Evolutionary conservation across 2,113 vertebrate species (phyloP).

Genomic region (Procapra przewalskii): DNA sequence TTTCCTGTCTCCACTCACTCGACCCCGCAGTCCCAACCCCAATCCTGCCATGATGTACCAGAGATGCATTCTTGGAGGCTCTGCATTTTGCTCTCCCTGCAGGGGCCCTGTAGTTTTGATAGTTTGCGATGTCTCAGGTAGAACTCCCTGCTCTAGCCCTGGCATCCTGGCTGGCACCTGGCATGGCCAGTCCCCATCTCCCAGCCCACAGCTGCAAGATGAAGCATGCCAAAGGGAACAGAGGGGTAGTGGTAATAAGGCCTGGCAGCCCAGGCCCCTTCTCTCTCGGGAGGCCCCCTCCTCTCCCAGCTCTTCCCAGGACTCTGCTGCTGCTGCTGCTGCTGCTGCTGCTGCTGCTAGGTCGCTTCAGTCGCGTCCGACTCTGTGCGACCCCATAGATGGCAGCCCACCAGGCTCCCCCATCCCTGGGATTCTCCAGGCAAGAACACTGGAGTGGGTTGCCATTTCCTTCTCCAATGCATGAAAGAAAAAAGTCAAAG

Average conservation of each 20-base stretch:
- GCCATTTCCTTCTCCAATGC: too few species aligned
- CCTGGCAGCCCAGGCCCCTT: too few species aligned
- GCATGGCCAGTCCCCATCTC: background rate
- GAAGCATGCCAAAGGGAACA: rapidly evolving
- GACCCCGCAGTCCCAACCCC: background rate
- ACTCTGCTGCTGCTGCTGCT: background rate
- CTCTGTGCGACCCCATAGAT: too few species aligned
- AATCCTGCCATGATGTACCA: background rate
- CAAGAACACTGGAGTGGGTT: too few species aligned
- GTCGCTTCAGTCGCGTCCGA: too few species aligned
- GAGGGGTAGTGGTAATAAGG: too few species aligned
- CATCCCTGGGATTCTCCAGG: too few species aligned
- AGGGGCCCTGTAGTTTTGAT: background rate
- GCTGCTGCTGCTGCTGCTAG: background rate
- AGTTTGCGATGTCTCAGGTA: rapidly evolving
- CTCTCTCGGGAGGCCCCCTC: background rate
- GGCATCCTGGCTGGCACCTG: background rate
- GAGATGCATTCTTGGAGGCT: background rate
- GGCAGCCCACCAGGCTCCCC: too few species aligned
- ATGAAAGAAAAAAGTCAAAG: too few species aligned
- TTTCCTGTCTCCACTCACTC: background rate
- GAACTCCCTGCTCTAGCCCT: background rate
- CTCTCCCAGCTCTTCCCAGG: background rate
- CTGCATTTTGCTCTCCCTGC: background rate
- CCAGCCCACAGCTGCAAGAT: background rate